Evolutionary conservation across 37 sponge, comb jelly and placozoan genomes (phyloP).

Genomic region (Eunapius fragilis): DNA sequence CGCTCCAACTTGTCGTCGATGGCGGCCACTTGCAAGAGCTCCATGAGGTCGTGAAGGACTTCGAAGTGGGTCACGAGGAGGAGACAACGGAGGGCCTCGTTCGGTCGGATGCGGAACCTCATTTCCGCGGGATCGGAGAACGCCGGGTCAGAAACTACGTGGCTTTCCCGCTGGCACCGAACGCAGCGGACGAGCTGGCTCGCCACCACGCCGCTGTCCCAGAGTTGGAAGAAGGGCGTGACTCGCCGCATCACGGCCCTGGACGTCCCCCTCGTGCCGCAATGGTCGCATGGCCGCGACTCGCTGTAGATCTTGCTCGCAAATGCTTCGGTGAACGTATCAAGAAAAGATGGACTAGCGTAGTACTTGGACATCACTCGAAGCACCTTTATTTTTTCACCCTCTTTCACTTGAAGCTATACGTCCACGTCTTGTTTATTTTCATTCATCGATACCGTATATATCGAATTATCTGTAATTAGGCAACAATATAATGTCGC

Average conservation of each 20-base stretch:
- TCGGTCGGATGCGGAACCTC: conserved; percentile 18
- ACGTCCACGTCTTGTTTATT: background rate
- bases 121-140: conserved; percentile 25
- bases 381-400: conserved; percentile 4
- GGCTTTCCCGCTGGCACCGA: conserved; percentile 13
- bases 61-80: conserved; percentile 56
- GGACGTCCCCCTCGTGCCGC: conserved; percentile 29
- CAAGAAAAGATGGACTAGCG: conserved; percentile 3
- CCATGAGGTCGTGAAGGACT: conserved; percentile 76
- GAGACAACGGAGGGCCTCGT: conserved; percentile 33
- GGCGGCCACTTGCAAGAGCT: conserved; percentile 64
- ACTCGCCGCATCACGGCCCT: background rate
- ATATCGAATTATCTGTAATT: background rate
- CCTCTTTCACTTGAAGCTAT: background rate
- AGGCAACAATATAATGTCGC: background rate
- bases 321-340: conserved; percentile 6
- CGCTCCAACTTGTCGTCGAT: conserved; percentile 27
- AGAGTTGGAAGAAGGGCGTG: conserved; percentile 35
- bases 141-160: conserved; percentile 21
- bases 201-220: conserved; percentile 51
- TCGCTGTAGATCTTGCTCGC: conserved; percentile 52
- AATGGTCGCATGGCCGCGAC: conserved; percentile 34
- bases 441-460: background rate
- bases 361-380: conserved; percentile 20
- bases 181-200: conserved; percentile 37